A percentile compares a stretch with the other conserved stretches of the same genome.
phyloP scores from a whole-genome alignment of 2,113 vertebrate species.

The Sturnira hondurensis region DNA sequence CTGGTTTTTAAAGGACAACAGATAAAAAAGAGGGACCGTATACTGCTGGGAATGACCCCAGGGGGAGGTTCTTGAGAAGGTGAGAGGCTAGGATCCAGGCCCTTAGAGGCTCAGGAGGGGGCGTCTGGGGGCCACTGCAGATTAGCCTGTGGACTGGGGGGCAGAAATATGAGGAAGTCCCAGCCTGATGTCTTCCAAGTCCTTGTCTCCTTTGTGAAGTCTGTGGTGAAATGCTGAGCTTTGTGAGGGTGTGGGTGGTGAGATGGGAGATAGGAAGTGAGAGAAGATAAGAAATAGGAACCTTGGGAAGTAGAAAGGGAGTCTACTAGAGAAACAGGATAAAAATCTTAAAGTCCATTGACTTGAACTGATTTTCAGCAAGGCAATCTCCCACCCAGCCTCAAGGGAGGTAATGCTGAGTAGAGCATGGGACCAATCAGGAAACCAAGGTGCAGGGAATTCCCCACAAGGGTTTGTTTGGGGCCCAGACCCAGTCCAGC shows the following conservation, averaged over 20 bases:
- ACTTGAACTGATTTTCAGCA: not conserved
- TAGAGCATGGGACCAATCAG: not conserved
- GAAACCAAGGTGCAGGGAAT: too few species aligned
- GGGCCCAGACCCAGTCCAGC: not conserved
- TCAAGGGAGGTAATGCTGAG: not conserved
- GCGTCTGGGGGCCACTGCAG: accelerated
- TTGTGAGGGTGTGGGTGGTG: not conserved
- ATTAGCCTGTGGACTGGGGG: not conserved
- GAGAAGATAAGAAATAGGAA: not conserved
- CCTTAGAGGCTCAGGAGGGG: not conserved
- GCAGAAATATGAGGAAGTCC: not conserved
- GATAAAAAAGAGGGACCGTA: not conserved
- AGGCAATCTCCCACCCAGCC: not conserved
- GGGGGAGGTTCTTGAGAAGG: not conserved
- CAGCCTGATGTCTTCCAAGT: not conserved
- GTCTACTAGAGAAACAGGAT: not conserved
- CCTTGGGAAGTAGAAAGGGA: not conserved
- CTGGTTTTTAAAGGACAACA: not conserved
- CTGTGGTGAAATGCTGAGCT: not conserved
- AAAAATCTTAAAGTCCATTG: not conserved
- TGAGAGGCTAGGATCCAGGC: not conserved
- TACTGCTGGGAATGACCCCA: not conserved
- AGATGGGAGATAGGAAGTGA: not conserved
- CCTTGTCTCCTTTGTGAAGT: not conserved
- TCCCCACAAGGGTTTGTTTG: not conserved